Evolutionary conservation across 1,140 invertebrate genomes (phyloP), one percentile per base, ranked within the genome.

Genomic region (Calliphora vicina): DNA sequence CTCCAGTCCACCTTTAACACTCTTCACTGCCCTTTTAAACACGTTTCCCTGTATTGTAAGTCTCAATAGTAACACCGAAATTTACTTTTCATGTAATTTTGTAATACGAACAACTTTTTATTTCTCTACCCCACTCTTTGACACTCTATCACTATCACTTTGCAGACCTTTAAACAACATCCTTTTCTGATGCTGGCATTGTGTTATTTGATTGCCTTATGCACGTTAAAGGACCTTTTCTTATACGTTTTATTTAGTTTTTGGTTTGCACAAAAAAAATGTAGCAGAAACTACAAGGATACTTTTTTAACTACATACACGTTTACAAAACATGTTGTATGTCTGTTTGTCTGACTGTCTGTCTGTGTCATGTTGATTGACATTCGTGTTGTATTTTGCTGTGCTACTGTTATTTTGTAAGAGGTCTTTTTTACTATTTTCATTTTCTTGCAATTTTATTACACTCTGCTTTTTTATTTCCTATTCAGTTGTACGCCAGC

Each of bases 71-170:
- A 23, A 67, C 57, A 23, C 57, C n/a, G 6, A 67, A 67, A 25
- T 23, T 67, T 67, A 67, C 57, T 67, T 67, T 67, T 67, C 57
- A 67, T 67, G 57, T 67, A 67, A 25, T 67, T 67, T 67, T 67
- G 20, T 67, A 67, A 9, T 23, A 67, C 35, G 35, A 35, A 10
- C 10, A 67, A 67, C 1, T 67, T 67, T 67, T 67, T n/a, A n/a
- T n/a, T 25, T 20, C 45, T 8, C 45, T 10, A n/a, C n/a, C 45
- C 12, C 45, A 15, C 17, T n/a, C 45, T 57, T 17, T 3, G 13
- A 0, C 45, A 15, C 45, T 1, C 45, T 57, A 10, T 57, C 12
- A 3, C 13, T 57, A 10, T 57, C 17, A 1, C 17, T n/a, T 4
- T 5, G 4, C 45, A 57, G 45, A 17, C 45, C 12, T n/a, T n/a